Evolutionary conservation across 2,113 vertebrate genomes (phyloP).

Genomic region (Trogon surrucura): DNA sequence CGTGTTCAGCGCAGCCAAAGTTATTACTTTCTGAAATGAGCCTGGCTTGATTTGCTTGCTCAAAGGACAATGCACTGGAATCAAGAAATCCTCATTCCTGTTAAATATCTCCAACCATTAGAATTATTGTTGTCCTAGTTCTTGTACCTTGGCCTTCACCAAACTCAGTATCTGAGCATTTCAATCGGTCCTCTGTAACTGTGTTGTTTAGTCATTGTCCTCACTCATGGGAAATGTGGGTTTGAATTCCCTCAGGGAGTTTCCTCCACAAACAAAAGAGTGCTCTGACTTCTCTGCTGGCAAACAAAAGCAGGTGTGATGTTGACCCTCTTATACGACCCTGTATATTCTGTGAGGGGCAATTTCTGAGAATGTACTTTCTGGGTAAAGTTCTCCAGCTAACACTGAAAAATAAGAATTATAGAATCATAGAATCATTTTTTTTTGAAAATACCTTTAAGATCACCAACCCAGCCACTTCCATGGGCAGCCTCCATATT

Average conservation of each 20-base stretch:
- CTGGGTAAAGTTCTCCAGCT: not conserved
- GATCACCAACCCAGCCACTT: too few relatives aligned
- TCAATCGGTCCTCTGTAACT: not conserved
- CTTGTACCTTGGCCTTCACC: not conserved
- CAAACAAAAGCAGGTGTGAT: not conserved
- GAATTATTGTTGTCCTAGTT: not conserved
- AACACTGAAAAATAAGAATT: not conserved
- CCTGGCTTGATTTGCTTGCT: not conserved
- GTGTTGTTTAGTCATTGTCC: not conserved
- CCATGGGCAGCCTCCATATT: too few relatives aligned
- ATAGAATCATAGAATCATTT: too few relatives aligned
- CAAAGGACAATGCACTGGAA: not conserved
- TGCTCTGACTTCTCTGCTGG: not conserved
- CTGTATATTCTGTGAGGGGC: not conserved
- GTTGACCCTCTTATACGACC: not conserved
- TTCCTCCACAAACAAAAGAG: not conserved
- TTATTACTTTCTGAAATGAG: not conserved
- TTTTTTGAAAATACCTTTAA: too few relatives aligned
- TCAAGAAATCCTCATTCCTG: not conserved
- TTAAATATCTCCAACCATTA: not conserved
- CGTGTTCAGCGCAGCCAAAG: not conserved
- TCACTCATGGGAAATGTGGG: not conserved
- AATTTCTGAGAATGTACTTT: not conserved
- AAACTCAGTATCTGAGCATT: not conserved
- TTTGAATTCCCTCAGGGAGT: not conserved